Base-by-base conservation (phyloP, 2,797 vertebrate species). In the Periparus ater region DNA sequence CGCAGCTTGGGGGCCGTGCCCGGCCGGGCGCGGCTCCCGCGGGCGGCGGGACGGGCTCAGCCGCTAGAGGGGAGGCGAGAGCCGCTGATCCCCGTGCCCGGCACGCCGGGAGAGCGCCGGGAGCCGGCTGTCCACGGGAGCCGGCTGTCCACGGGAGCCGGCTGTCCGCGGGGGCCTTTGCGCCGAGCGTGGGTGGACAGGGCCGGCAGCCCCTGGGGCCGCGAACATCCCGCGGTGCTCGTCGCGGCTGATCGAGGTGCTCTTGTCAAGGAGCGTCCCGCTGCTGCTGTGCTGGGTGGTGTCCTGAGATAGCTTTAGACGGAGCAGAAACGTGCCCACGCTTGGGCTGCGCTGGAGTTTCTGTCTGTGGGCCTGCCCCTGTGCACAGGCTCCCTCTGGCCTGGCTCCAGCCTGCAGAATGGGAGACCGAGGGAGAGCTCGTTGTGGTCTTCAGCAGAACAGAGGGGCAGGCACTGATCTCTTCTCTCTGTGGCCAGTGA, bases 1-100 rank as follows among this genome's bases (percentile, higher is more conserved):
- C 48, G 9, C 44, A 0, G 44, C 7, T 6, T 3, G 68, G 25
- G 51, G 58, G 13, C 70, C 0, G 44, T 66, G 81, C 44, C 51
- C 0, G 81, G 1, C 53, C 0, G 81, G 51, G 4, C 30, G 0
- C 23, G 0, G 67, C 80, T 57, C 87, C 48, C 65, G 54, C 7
- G 60, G 32, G 55, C 55, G 11, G 21, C 55, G 55, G 6, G 14
- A 74, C 34, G 55, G 57, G 60, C 13, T 54, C 19, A 27, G 92
- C 95, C 95, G 1, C 95, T 92, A 97, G 96, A 95, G 96, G 96
- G 96, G 45, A 88, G 95, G 9, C 79, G 25, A 94, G 96, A 96
- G 95, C 96, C 34, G 89, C 79, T 3, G 18, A 2, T 45, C 66
- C 29, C 47, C 2, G 10, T 1, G 63, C 9, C 71, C 2, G 18